Evolutionary conservation across 2,797 vertebrate genomes (phyloP).

Genomic region (Spondyliosoma cantharus): DNA sequence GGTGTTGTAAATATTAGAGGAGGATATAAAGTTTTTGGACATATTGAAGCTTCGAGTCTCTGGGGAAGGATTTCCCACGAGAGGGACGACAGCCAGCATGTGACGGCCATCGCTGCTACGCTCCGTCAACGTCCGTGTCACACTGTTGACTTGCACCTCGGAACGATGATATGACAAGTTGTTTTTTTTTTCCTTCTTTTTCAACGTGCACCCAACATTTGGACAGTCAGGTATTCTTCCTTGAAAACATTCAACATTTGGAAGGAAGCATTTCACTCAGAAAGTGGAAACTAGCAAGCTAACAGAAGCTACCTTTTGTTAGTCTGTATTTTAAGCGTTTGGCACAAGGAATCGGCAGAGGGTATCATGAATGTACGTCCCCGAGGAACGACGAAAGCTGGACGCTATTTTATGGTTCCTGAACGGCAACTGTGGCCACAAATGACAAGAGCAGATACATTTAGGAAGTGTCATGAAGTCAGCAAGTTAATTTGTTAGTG

Average conservation of each 20-base stretch:
- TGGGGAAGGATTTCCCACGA: background rate
- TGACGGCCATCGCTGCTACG: background rate
- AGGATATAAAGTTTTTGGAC: background rate
- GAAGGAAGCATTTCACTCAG: background rate
- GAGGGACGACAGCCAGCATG: background rate
- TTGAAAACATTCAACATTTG: background rate
- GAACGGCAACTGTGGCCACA: background rate
- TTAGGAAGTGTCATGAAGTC: background rate
- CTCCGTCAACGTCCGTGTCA: background rate
- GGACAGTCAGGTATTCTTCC: background rate
- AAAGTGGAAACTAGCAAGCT: background rate
- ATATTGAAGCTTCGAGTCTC: background rate
- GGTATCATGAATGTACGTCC: background rate
- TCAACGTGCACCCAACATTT: background rate
- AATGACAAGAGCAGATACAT: background rate
- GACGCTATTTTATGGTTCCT: background rate
- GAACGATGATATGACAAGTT: background rate
- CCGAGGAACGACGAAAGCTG: too few relatives aligned
- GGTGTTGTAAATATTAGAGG: too few relatives aligned
- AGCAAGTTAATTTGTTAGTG: background rate
- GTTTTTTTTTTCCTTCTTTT: background rate
- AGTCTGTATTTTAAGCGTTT: background rate
- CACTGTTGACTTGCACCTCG: background rate
- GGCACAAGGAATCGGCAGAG: background rate
- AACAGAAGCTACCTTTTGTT: background rate